Percentiles rank a stretch among this genome's conserved stretches.
phyloP scores from a whole-genome alignment of 2,797 vertebrate species.

The Silurus lanzhouensis region DNA sequence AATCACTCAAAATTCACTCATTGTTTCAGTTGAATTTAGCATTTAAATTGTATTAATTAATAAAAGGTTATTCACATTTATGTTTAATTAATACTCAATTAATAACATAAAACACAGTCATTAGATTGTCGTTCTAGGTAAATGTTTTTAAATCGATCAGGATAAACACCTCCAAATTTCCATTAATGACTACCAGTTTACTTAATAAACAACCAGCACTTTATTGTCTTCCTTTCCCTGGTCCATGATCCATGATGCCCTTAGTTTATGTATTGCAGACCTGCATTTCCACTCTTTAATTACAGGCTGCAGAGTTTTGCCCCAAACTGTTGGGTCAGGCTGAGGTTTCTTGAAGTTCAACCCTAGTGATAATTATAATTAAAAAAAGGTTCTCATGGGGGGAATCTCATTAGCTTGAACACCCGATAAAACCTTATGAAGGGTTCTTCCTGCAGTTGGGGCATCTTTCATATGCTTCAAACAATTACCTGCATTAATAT shows the following conservation, averaged over 20 bases:
- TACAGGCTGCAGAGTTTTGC: slow-evolving; percentile 30
- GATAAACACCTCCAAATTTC: not conserved
- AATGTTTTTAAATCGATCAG: no score
- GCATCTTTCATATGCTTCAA: slow-evolving; percentile 49
- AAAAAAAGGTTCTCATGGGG: slow-evolving; percentile 61
- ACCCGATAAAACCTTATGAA: slow-evolving; percentile 61
- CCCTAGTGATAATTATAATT: slow-evolving; percentile 63
- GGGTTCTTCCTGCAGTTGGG: slow-evolving; percentile 46
- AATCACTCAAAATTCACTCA: no score
- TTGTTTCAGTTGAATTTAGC: no score
- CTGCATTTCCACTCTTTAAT: slow-evolving; percentile 40
- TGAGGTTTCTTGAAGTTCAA: slow-evolving; percentile 42
- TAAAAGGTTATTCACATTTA: no score
- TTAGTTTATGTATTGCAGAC: slow-evolving; percentile 11
- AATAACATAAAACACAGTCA: no score
- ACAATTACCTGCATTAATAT: slow-evolving; percentile 56
- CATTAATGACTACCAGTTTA: not conserved
- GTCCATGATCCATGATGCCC: slow-evolving; percentile 28
- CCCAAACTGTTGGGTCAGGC: slow-evolving; percentile 38
- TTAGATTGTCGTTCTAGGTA: no score
- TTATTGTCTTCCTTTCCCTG: slow-evolving; percentile 23
- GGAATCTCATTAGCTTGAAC: slow-evolving; percentile 70
- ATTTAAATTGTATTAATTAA: no score
- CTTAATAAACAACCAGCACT: not conserved
- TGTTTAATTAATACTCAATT: no score